Percentiles rank a stretch among this genome's conserved stretches.
These are phyloP conservation scores for Encarsia formosa DNA, from an alignment of 2,888 invertebrate genomes.

Conservation along the genomic window DNA sequence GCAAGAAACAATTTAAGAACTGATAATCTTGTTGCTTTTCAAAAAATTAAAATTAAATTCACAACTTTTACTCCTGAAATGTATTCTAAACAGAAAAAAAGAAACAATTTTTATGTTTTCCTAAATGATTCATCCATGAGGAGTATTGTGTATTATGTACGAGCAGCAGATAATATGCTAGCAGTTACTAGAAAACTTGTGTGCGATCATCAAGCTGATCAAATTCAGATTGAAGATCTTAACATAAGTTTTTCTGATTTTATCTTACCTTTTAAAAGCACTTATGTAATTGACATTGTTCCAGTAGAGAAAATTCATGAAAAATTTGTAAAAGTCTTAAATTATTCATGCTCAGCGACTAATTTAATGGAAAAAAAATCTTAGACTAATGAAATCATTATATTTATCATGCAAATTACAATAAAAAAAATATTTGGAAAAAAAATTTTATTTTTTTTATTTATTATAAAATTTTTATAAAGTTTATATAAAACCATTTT, in stretches of 20 bases:
- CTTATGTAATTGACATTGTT: constrained; percentile 1
- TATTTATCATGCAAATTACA: too few species aligned
- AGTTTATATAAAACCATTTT: too few species aligned
- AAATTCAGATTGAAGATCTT: neutral
- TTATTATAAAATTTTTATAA: too few species aligned
- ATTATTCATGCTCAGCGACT: too few species aligned
- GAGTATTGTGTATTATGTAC: neutral
- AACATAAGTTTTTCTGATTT: neutral
- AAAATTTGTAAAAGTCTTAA: constrained; percentile 2
- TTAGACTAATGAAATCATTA: too few species aligned
- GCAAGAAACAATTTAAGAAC: neutral
- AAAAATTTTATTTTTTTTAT: too few species aligned
- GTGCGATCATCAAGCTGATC: neutral
- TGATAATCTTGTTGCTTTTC: neutral
- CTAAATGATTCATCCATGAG: constrained; percentile 8
- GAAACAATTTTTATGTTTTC: constrained; percentile 7
- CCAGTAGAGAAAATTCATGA: neutral
- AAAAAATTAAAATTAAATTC: neutral
- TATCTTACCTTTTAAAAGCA: constrained; percentile 1
- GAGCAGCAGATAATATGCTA: neutral
- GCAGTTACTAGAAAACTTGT: neutral
- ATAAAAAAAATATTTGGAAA: too few species aligned
- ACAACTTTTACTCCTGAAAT: constrained; percentile 12
- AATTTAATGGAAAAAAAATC: too few species aligned
- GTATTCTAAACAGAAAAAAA: constrained; percentile 13